A percentile compares a stretch with the other conserved stretches of the same genome.
Evolutionary conservation across 1,140 invertebrate species (phyloP).

Genomic region (Sinella curviseta): DNA sequence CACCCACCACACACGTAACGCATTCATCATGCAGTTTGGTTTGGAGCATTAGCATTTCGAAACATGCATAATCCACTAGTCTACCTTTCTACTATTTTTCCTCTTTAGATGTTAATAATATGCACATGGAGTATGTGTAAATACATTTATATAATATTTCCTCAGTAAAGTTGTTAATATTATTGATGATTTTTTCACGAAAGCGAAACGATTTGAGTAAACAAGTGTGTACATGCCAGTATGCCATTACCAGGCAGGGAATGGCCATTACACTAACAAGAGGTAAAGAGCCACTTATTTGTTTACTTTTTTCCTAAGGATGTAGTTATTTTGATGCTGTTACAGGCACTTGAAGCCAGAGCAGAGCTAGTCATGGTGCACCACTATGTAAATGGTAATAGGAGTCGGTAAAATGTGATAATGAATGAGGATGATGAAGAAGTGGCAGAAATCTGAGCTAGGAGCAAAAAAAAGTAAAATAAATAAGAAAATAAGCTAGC

Average conservation of each 20-base stretch:
- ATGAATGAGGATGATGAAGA: background rate
- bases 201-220: background rate
- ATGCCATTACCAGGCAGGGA: background rate
- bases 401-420: background rate
- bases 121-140: too few species aligned
- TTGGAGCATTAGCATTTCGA: background rate
- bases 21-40: too few species aligned
- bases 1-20: background rate
- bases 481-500: too few species aligned
- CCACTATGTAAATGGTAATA: background rate
- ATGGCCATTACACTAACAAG: background rate
- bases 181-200: background rate
- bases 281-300: background rate
- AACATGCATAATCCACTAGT: background rate
- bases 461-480: too few species aligned
- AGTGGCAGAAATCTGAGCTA: background rate
- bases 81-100: background rate
- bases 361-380: too few species aligned
- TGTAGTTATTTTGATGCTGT: background rate
- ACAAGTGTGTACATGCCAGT: too few species aligned
- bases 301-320: background rate
- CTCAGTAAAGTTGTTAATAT: background rate
- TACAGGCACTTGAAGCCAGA: too few species aligned
- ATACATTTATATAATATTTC: background rate
- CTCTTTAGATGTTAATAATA: too few species aligned